phyloP scores from a whole-genome alignment of 2,797 vertebrate genomes.

The Phrynocephalus vlangalii region DNA sequence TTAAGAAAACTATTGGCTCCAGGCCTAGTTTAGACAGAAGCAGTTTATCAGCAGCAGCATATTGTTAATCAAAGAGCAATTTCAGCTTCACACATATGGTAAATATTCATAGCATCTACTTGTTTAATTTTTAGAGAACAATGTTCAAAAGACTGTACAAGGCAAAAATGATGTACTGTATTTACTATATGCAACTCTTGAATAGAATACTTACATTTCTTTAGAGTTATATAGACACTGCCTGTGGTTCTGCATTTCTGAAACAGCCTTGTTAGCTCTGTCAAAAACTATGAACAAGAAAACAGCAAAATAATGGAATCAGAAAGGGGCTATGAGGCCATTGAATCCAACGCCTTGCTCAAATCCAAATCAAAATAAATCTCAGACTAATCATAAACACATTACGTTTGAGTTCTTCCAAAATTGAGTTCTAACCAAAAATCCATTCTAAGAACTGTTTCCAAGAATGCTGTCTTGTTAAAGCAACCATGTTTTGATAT shows the following conservation, averaged over 20 bases:
- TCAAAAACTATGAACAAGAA: conserved; percentile 85
- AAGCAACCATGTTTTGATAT: background rate
- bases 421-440: background rate
- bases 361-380: background rate
- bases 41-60: background rate
- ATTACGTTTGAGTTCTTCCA: background rate
- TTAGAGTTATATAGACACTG: conserved; percentile 92
- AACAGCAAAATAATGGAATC: background rate
- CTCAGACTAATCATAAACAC: background rate
- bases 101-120: background rate
- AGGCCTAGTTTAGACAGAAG: background rate
- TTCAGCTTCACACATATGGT: background rate
- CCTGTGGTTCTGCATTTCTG: conserved; percentile 91
- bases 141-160: background rate
- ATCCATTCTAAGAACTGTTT: background rate
- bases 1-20: background rate
- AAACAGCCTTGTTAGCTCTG: conserved; percentile 92
- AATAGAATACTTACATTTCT: conserved; percentile 86
- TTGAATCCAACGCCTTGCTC: no score
- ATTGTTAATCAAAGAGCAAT: background rate
- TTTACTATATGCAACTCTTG: background rate
- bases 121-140: background rate
- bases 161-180: background rate
- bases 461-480: background rate
- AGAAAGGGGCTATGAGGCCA: no score